phyloP scores from a whole-genome alignment of 2,797 vertebrate genomes.

The Acridotheres tristis region DNA sequence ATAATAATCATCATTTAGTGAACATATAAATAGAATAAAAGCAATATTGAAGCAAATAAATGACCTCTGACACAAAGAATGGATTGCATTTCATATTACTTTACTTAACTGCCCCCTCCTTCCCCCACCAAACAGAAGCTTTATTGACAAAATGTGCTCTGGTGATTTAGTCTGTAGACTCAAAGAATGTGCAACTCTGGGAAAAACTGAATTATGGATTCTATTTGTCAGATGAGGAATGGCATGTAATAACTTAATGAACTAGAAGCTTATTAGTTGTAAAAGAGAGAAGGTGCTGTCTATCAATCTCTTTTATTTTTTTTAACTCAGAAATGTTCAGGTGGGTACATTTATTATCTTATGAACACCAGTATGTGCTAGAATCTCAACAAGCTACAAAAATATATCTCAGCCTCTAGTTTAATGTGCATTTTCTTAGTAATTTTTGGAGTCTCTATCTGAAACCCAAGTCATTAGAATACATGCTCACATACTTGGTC shows the following conservation, averaged over 20 bases:
- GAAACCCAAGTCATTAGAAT: not conserved
- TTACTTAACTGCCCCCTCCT: conserved; percentile 46
- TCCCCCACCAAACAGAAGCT: conserved; percentile 47
- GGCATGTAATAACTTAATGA: conserved; percentile 62
- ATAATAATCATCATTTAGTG: not conserved
- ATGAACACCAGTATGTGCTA: not conserved
- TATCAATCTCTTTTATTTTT: not conserved
- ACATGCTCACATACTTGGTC: not conserved
- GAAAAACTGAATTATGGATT: conserved; percentile 57
- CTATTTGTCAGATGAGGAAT: conserved; percentile 56
- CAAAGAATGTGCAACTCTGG: conserved; percentile 60
- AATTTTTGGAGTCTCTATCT: not conserved
- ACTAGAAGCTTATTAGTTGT: conserved; percentile 54
- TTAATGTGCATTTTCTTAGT: not conserved
- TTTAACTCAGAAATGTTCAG: not conserved
- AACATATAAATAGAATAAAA: conserved; percentile 53
- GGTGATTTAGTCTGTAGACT: conserved; percentile 47
- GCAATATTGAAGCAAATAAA: conserved; percentile 57
- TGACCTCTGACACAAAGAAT: conserved; percentile 40
- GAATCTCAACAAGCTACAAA: conserved; percentile 1
- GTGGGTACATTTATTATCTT: conserved; percentile 16
- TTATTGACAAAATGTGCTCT: conserved; percentile 62
- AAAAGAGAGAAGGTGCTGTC: not conserved
- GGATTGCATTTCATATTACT: conserved; percentile 40
- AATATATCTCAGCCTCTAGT: not conserved